Evolutionary conservation across 2,797 vertebrate genomes (phyloP).

Genomic region (Alosa sapidissima): DNA sequence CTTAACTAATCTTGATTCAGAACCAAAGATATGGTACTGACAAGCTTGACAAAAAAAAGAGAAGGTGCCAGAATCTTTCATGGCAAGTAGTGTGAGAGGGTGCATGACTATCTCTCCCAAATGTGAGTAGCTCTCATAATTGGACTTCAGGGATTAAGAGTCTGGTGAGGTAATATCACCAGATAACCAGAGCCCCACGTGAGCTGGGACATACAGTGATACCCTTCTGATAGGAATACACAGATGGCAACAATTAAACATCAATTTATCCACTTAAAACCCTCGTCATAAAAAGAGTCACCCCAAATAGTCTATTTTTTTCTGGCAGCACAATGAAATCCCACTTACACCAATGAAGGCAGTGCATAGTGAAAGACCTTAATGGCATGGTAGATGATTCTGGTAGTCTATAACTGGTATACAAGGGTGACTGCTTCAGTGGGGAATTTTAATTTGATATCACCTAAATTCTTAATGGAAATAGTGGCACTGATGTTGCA

Average conservation of each 20-base stretch:
- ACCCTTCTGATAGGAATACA: constrained; percentile 15
- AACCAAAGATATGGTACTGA: constrained; percentile 15
- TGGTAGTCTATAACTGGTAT: background rate
- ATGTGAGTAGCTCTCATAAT: constrained; percentile 27
- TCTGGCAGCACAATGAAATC: constrained; percentile 1
- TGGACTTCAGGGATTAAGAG: constrained; percentile 19
- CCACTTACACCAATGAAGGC: background rate
- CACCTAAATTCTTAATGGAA: background rate
- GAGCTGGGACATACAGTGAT: constrained; percentile 10
- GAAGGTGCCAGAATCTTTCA: constrained; percentile 15
- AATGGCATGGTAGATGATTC: background rate
- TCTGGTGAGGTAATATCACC: constrained; percentile 23
- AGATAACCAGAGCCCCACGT: background rate
- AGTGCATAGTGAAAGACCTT: background rate
- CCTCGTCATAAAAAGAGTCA: constrained; percentile 10
- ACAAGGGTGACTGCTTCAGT: background rate
- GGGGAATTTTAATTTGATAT: background rate
- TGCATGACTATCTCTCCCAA: constrained; percentile 23
- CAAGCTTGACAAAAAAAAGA: constrained; percentile 10
- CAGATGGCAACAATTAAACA: constrained; percentile 26
- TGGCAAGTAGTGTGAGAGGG: constrained; percentile 14
- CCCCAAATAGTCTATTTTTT: background rate
- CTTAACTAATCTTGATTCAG: constrained; percentile 18
- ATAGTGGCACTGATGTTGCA: background rate
- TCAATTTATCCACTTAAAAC: constrained; percentile 23